These are phyloP conservation scores for Caenorhabditis sp. DNA, from an alignment of 2,888 invertebrate species.

Conservation along the genomic window DNA sequence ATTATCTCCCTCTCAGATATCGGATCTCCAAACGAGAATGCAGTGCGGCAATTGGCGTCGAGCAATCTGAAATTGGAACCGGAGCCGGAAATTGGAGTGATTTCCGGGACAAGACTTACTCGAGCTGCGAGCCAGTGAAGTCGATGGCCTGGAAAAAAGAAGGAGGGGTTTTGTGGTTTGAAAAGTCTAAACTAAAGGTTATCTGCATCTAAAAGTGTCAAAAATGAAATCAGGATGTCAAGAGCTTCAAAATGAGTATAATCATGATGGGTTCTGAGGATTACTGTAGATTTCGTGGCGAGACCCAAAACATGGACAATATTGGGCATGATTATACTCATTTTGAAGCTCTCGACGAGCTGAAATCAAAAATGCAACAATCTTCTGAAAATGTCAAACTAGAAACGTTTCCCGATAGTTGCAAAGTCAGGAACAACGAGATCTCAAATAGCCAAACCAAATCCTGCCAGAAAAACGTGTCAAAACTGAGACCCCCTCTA, in stretches of 20 bases:
- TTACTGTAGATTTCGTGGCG: background rate
- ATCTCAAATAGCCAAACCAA: too few species aligned
- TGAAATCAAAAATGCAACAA: background rate
- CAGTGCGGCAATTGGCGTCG: constrained; percentile 47
- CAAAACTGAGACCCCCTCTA: background rate
- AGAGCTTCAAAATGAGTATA: constrained; percentile 16
- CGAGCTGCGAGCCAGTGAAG: constrained; percentile 41
- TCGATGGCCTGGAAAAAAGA: constrained; percentile 40
- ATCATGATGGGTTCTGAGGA: background rate
- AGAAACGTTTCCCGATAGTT: too few species aligned
- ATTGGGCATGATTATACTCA: background rate
- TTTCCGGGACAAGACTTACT: constrained; percentile 36
- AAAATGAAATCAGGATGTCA: background rate
- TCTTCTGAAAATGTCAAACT: background rate
- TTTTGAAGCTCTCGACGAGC: background rate
- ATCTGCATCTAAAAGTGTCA: background rate
- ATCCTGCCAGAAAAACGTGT: background rate
- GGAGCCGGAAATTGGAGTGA: constrained; percentile 6
- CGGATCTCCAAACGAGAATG: constrained; percentile 30
- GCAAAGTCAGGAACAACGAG: too few species aligned
- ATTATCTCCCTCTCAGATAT: constrained; percentile 8
- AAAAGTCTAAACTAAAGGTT: too few species aligned
- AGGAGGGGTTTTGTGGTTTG: background rate
- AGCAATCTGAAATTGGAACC: constrained; percentile 43
- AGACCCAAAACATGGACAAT: too few species aligned